phyloP scores from a whole-genome alignment of 2,113 vertebrate species.

The Garra rufa region DNA sequence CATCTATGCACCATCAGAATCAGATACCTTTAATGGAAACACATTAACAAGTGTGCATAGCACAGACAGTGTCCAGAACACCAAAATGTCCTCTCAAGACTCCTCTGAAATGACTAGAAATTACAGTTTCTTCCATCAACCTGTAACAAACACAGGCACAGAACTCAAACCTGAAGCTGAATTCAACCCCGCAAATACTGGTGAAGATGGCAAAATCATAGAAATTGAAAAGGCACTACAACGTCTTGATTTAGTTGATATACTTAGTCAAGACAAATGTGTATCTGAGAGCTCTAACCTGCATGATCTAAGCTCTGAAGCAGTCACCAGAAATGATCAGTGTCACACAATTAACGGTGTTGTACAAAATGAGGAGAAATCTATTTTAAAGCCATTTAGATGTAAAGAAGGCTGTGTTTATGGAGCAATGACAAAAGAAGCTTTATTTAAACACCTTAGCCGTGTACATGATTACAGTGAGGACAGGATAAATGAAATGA shows the following conservation, averaged over 20 bases:
- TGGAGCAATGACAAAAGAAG: constrained; percentile 98
- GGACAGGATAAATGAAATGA: constrained; percentile 94
- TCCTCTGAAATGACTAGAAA: constrained; percentile 59
- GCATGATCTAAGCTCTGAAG: constrained; percentile 61
- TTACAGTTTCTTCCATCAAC: constrained; percentile 59
- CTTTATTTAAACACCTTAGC: constrained; percentile 92
- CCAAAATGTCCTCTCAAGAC: constrained; percentile 66
- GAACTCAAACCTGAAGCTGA: constrained; percentile 55
- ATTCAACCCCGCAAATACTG: constrained; percentile 51
- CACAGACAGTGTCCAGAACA: constrained; percentile 65
- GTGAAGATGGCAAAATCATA: constrained; percentile 82
- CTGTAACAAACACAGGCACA: constrained; percentile 26
- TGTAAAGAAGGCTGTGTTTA: constrained; percentile 91
- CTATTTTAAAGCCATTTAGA: constrained; percentile 88
- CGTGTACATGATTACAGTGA: constrained; percentile 90
- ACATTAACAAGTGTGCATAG: constrained; percentile 62
- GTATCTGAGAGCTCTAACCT: constrained; percentile 63
- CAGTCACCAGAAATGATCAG: constrained; percentile 63
- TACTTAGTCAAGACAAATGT: constrained; percentile 68
- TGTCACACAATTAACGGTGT: constrained; percentile 53
- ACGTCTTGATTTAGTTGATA: constrained; percentile 87
- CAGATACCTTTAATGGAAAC: constrained; percentile 50
- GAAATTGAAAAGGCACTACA: constrained; percentile 90
- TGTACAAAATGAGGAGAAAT: constrained; percentile 68
- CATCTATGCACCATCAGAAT: constrained; percentile 36